These are phyloP conservation scores for Hypanus sabinus DNA, from an alignment of 2,113 vertebrate species.

Conservation along the genomic window DNA sequence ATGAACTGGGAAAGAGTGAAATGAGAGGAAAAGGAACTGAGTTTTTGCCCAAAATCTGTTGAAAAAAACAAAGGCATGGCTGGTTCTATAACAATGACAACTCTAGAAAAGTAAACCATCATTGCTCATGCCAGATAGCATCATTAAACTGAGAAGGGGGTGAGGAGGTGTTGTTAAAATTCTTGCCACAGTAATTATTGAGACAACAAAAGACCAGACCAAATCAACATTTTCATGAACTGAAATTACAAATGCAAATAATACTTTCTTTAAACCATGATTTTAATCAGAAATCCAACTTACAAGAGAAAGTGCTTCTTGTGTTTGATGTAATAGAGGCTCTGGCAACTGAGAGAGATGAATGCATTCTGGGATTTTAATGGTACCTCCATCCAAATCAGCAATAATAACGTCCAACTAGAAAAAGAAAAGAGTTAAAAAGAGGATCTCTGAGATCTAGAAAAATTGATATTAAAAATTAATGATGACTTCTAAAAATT, in stretches of 20 bases:
- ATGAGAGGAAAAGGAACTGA: no score
- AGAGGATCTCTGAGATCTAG: not conserved
- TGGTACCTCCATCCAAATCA: slow-evolving; percentile 94
- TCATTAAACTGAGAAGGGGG: not conserved
- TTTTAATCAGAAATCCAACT: slow-evolving; percentile 37
- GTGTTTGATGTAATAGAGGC: slow-evolving; percentile 81
- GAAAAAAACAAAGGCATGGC: not conserved
- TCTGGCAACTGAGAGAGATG: slow-evolving; percentile 90
- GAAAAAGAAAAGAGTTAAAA: slow-evolving; percentile 42
- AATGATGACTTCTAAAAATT: not conserved
- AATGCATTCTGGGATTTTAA: slow-evolving; percentile 96
- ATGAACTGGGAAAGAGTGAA: not conserved
- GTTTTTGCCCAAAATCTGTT: not conserved
- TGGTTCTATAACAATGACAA: not conserved
- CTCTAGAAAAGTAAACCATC: not conserved
- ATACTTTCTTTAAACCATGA: not conserved
- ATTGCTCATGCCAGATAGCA: not conserved
- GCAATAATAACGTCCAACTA: slow-evolving; percentile 96
- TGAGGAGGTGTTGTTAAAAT: not conserved
- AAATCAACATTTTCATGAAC: not conserved
- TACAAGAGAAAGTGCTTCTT: slow-evolving; percentile 80
- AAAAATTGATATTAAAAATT: not conserved
- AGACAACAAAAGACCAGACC: not conserved
- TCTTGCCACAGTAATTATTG: not conserved
- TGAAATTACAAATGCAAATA: not conserved